Evolutionary conservation across 2,888 invertebrate species (phyloP).

Genomic region (Saturnia pavonia): DNA sequence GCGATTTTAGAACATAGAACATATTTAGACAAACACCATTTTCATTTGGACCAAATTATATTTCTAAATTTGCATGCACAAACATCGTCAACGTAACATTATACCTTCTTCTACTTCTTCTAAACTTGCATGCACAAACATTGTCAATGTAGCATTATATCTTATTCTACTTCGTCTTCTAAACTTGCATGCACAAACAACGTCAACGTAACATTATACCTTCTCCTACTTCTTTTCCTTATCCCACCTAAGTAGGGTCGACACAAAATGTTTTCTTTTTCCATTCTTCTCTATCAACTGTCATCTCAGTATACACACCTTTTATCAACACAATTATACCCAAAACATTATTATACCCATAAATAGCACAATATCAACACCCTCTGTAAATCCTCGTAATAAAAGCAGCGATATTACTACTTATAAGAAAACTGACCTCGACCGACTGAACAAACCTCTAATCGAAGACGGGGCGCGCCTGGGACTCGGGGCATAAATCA

Average conservation of each 20-base stretch:
- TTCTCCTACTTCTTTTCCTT: too few relatives aligned
- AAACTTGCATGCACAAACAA: not conserved
- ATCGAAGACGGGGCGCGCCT: slow-evolving; percentile 62
- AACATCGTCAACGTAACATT: slow-evolving; percentile 1
- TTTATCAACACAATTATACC: not conserved
- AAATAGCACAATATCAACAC: slow-evolving; percentile 40
- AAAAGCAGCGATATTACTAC: slow-evolving; percentile 55
- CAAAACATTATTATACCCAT: slow-evolving; percentile 17
- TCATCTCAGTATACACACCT: not conserved
- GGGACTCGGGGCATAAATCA: slow-evolving; percentile 74
- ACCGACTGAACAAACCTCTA: slow-evolving; percentile 76
- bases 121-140: not conserved
- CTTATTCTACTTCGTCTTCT: too few relatives aligned
- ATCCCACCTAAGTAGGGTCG: too few relatives aligned
- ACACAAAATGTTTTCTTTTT: too few relatives aligned
- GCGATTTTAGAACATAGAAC: not conserved
- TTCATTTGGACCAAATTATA: too few relatives aligned
- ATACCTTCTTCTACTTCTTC: too few relatives aligned
- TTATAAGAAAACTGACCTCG: slow-evolving; percentile 77
- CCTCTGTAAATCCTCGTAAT: slow-evolving; percentile 50
- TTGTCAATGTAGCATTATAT: slow-evolving; percentile 1
- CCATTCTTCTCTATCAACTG: too few relatives aligned
- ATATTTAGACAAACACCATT: not conserved
- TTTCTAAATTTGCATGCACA: not conserved
- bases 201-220: too few relatives aligned